Percentiles rank a stretch among this genome's conserved stretches.
These are phyloP conservation scores for Orthonyx spaldingii DNA, from an alignment of 2,113 vertebrate genomes.

Conservation along the genomic window DNA sequence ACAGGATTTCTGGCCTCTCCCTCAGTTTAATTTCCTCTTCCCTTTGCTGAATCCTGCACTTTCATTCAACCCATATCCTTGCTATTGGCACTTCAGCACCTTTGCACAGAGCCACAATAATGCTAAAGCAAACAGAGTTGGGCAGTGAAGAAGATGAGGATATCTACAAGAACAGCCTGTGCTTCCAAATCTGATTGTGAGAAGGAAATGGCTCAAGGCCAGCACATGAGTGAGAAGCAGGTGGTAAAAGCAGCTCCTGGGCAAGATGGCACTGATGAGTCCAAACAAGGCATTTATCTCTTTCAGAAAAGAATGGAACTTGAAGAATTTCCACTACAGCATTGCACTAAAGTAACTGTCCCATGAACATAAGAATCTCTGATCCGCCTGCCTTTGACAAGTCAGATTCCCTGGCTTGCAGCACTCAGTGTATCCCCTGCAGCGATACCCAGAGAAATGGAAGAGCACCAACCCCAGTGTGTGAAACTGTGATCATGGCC, in stretches of 20 bases:
- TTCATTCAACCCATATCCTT: neutral
- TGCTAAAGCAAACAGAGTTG: neutral
- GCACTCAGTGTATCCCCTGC: neutral
- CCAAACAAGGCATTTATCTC: neutral
- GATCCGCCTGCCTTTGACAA: neutral
- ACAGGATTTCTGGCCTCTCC: neutral
- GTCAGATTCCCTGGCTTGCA: neutral
- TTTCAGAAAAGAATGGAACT: neutral
- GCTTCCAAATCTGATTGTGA: neutral
- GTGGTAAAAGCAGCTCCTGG: neutral
- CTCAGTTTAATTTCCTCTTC: constrained; percentile 16
- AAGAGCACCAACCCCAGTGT: neutral
- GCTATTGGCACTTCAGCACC: neutral
- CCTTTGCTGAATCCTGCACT: neutral
- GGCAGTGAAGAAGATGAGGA: neutral
- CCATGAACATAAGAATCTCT: neutral
- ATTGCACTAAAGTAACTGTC: neutral
- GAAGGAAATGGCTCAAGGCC: neutral
- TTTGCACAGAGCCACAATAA: neutral
- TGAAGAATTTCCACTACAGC: neutral
- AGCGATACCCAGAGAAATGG: neutral
- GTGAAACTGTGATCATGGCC: neutral
- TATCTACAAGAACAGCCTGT: neutral
- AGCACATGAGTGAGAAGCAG: neutral
- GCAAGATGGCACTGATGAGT: neutral